Percentiles rank a stretch among this genome's conserved stretches.
These are phyloP conservation scores for mouse (Mus musculus) DNA, from an alignment of 2,113 vertebrate genomes.

Conservation along the genomic window GRCm39 chr13:28898001-28898500, in stretches of 20 bases:
- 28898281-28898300: no score
- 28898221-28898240: background rate
- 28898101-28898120: background rate
- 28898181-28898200: background rate
- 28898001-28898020: background rate
- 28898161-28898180: background rate
- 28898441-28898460: background rate
- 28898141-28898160: background rate
- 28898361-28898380: background rate
- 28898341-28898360: background rate
- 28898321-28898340: background rate
- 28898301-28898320: rapidly evolving
- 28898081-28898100: background rate
- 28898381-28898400: background rate
- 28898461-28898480: background rate
- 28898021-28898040: background rate
- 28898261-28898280: background rate
- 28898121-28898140: background rate
- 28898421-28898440: constrained; percentile 32
- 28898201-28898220: background rate
- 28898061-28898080: background rate
- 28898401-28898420: background rate
- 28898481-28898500: background rate
- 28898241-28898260: background rate
- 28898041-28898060: background rate